Evolutionary conservation across 92 coral and sea anemone species (phyloP).

Genomic region (Virgularia gustaviana): DNA sequence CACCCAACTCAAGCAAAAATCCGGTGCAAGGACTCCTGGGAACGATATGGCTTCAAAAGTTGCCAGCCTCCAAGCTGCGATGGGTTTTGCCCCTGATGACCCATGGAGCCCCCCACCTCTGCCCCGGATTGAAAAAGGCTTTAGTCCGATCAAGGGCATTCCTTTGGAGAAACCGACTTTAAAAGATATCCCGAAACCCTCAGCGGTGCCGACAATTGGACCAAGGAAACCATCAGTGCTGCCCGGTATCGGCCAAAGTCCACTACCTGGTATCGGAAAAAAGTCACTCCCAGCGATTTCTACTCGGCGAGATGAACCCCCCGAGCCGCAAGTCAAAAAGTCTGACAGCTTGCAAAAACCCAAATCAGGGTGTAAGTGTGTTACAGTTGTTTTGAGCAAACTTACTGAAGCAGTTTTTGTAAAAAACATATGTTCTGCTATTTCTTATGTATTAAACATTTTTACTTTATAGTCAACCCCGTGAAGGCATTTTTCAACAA

Average conservation of each 20-base stretch:
- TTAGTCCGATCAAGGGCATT: background rate
- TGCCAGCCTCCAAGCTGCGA: constrained; percentile 4
- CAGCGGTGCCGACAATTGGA: background rate
- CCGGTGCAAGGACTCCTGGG: background rate
- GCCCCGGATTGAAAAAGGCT: background rate
- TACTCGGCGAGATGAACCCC: too few relatives aligned
- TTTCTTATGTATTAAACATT: too few relatives aligned
- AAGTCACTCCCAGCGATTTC: too few relatives aligned
- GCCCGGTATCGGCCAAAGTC: constrained; percentile 7
- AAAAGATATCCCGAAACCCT: background rate
- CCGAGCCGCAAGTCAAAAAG: too few relatives aligned
- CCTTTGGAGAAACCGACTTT: background rate
- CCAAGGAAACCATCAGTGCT: constrained; percentile 13
- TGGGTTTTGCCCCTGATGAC: constrained; percentile 5
- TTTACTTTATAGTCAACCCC: too few relatives aligned
- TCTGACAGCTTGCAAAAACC: too few relatives aligned
- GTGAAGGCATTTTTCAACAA: too few relatives aligned
- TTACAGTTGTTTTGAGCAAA: too few relatives aligned
- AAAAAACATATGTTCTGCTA: too few relatives aligned
- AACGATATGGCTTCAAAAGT: constrained; percentile 1
- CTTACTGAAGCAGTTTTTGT: too few relatives aligned
- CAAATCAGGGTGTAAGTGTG: too few relatives aligned
- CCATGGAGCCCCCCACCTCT: constrained; percentile 9
- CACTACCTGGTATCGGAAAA: background rate
- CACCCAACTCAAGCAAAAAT: background rate